Conservation (phyloP, 1,140 invertebrate genomes). For the Musca domestica region DNA sequence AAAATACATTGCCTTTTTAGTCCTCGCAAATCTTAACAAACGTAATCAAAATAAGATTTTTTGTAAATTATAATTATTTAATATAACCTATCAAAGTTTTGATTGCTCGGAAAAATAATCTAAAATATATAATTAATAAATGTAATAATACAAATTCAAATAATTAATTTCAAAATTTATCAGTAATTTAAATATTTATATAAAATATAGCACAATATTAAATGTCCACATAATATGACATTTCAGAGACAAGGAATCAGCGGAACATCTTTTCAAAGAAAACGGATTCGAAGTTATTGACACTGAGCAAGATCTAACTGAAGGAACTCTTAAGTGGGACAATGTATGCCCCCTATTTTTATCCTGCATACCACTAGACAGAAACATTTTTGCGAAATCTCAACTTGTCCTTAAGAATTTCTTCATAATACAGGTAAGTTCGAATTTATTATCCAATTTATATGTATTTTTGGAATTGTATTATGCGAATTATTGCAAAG, state of each 20-base stretch:
- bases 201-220: no score
- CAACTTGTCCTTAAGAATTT: slow-evolving; percentile 59
- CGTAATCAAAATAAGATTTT: no score
- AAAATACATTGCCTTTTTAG: no score
- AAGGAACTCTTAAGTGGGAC: slow-evolving; percentile 64
- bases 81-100: no score
- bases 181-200: no score
- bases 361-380: slow-evolving; percentile 60
- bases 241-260: slow-evolving; percentile 40
- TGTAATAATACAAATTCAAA: not conserved
- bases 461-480: no score
- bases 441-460: no score
- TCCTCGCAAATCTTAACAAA: no score
- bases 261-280: slow-evolving; percentile 35
- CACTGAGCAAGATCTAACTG: slow-evolving; percentile 49
- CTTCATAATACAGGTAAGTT: slow-evolving; percentile 60
- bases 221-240: not conserved
- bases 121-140: no score
- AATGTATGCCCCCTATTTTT: slow-evolving; percentile 70
- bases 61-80: no score
- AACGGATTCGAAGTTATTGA: slow-evolving; percentile 45
- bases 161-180: not conserved
- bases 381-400: slow-evolving; percentile 46
- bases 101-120: no score
- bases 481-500: no score